Evolutionary conservation across 1,140 invertebrate genomes (phyloP).

Genomic region (Drosophila hydei): DNA sequence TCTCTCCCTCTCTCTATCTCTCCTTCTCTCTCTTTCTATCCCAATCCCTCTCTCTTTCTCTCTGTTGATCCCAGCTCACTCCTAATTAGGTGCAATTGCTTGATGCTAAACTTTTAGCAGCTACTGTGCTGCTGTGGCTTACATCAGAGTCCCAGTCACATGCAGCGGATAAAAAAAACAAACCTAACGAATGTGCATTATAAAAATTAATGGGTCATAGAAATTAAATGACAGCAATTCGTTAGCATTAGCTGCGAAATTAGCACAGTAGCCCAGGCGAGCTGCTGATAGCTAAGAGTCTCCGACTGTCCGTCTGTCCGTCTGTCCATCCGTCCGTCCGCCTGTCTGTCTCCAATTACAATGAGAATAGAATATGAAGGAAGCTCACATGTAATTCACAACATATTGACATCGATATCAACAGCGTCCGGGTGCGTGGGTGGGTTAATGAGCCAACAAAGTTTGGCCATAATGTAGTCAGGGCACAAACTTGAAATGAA

Average conservation of each 20-base stretch:
- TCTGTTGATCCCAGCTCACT: not conserved
- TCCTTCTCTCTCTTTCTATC: no score
- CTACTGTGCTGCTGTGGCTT: constrained; percentile 41
- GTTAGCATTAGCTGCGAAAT: constrained; percentile 70
- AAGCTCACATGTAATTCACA: constrained; percentile 12
- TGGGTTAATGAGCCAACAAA: constrained; percentile 42
- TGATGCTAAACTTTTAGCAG: constrained; percentile 29
- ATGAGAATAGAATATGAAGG: constrained; percentile 3
- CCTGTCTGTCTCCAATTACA: not conserved
- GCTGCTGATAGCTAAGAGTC: constrained; percentile 9
- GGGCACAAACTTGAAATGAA: not conserved
- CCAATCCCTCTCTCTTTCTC: no score
- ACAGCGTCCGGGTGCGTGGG: constrained; percentile 2
- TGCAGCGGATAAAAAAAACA: constrained; percentile 29
- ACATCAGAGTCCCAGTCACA: constrained; percentile 33
- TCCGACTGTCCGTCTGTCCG: no score
- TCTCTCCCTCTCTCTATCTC: no score
- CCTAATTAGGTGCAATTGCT: constrained; percentile 61
- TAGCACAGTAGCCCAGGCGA: constrained; percentile 43
- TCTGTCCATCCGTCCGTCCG: not conserved
- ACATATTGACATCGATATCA: constrained; percentile 29
- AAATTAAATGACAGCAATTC: constrained; percentile 77
- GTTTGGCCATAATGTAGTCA: constrained; percentile 22
- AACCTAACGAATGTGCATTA: constrained; percentile 60
- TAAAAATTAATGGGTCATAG: constrained; percentile 76